Base-by-base conservation (phyloP, 2,113 vertebrate species). In the Odontophorus gujanensis region DNA sequence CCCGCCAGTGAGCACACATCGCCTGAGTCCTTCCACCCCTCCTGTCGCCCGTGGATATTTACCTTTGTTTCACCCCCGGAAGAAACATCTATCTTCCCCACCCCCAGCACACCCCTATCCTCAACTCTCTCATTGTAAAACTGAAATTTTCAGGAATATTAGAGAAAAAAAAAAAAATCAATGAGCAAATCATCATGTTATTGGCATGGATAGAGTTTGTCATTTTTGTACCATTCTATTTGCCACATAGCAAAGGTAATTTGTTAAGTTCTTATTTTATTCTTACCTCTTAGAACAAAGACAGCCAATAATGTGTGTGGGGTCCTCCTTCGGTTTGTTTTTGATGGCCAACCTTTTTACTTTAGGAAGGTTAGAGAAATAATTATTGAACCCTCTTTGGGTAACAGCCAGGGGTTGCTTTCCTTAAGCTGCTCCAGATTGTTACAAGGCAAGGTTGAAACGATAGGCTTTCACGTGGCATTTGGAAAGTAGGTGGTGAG, bases 351-450 rank as follows among this genome's bases (percentile, higher is more conserved):
- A 81, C 85, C 67, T 93, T 95, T 87, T 90, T 93, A 75, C 78
- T 94, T 94, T 55, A 47, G 67, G 71, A 86, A 61, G 80, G 92
- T 95, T 95, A 96, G 68, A 87, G 96, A 96, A 96, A 96, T 95
- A 93, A 95, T 92, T 88, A 86, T 85, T 67, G 86, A 96, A 87
- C 62, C 81, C 62, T 95, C 85, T 92, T 95, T 68, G 81, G 40
- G 65, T 93, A 94, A 81, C 89, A 91, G 87, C 86, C 81, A 92
- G 93, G 79, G 84, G 51, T 84, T 96, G 85, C 95, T 93, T 94
- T 92, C 92, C 87, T 95, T 96, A 73, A 89, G 85, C 89, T 92
- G 82, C 84, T 95, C 79, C 73, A 92, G 94, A 89, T 53, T 95
- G 82, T 84, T 88, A 63, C 83, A 91, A 90, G 93, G 91, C 92